Evolutionary conservation across 2,888 invertebrate species (phyloP), one percentile per base, ranked within the genome.

Genomic region (Gisinianus flammeolus): DNA sequence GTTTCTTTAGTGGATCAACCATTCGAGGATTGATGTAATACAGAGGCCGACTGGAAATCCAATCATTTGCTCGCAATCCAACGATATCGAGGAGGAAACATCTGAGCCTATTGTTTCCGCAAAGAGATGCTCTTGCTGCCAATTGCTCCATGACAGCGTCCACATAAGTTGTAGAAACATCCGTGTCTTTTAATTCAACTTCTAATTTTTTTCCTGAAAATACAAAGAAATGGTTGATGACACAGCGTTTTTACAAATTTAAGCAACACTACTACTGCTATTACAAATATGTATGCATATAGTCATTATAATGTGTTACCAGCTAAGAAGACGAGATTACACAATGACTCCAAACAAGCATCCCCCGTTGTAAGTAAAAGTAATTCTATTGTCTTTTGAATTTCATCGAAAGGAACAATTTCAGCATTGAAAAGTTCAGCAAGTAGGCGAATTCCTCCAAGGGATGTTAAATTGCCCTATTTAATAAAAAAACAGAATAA

Each of bases 391-490:
- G 72, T 56, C 19, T 67, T 64, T 28, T 77, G 71, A 52, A 77
- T 24, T 24, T 80, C 76, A 33, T 80, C 80, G 22, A 80, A 69
- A 24, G 74, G 66, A 31, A 83, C 58, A 24, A 84, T 72, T 52
- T 82, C 81, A 24, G 79, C 78, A 44, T 82, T 83, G 78, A 80
- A 84, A 26, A 82, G 80, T 75, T 84, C 83, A 19, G 82, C 81
- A 26, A 62, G 62, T 26, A 70, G 2, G 8, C 28, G 70, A 22
- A 52, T 70, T 28, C 26, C 62, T 62, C 62, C 62, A 0, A 62
- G 62, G 16, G 24, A 26, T 28, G 62, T 62, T 62, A 62, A 26
- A 62, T 62, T 62, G 12, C 28, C 62, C 62, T 62, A 54, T n/a
- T 12, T 12, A 62, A 54, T 54, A 4, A 26, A 28, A 28, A 62